Percentiles rank a stretch among this genome's conserved stretches.
Evolutionary conservation across 2,888 invertebrate species (phyloP).

Genomic region (Lamellibrachia satsuma): DNA sequence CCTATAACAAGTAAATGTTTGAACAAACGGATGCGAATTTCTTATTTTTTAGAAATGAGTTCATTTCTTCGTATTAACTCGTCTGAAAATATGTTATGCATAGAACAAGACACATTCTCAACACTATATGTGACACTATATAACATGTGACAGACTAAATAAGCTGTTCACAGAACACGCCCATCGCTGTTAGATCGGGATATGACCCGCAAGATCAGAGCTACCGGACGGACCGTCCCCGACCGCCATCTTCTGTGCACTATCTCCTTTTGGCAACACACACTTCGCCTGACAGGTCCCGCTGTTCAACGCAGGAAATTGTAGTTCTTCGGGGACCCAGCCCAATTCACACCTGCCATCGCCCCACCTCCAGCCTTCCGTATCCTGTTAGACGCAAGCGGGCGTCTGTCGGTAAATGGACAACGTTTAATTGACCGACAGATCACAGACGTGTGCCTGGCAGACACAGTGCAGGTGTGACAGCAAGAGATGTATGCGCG

Average conservation of each 20-base stretch:
- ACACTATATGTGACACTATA: no score
- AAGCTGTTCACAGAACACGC: background rate
- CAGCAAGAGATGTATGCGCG: background rate
- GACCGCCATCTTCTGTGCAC: background rate
- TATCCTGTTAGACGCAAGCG: background rate
- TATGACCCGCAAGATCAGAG: background rate
- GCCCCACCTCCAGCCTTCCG: background rate
- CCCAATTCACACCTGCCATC: constrained; percentile 1
- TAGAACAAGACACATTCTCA: no score
- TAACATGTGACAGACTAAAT: background rate
- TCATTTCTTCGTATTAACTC: no score
- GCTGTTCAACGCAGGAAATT: background rate
- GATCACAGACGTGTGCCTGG: background rate
- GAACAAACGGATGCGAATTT: no score
- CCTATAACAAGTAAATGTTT: no score
- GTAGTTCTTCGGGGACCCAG: background rate
- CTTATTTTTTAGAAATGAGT: no score
- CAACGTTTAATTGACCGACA: background rate
- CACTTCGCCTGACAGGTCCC: background rate
- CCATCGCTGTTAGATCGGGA: background rate
- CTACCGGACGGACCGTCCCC: background rate
- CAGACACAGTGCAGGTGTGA: background rate
- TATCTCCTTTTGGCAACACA: background rate
- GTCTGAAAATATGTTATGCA: no score
- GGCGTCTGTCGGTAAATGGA: background rate